Evolutionary conservation across 2,888 invertebrate genomes (phyloP).

Genomic region (Molorchus minor): DNA sequence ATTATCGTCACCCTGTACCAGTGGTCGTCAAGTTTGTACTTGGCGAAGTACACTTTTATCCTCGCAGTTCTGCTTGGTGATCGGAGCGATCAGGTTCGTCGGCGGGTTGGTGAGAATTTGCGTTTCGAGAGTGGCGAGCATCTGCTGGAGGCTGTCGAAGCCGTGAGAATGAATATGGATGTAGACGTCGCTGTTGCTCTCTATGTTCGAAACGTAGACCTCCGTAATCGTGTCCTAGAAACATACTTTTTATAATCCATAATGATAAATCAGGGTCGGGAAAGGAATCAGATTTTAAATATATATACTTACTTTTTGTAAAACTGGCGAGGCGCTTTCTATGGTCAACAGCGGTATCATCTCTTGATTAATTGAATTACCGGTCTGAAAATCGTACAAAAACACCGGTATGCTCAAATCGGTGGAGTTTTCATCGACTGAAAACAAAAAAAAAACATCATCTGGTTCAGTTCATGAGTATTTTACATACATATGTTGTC

Average conservation of each 20-base stretch:
- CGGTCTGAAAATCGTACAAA: slow-evolving; percentile 54
- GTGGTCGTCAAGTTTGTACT: slow-evolving; percentile 51
- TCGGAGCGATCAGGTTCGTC: slow-evolving; percentile 25
- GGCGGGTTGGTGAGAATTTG: slow-evolving; percentile 41
- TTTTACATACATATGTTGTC: slow-evolving; percentile 55
- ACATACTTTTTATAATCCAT: neutral
- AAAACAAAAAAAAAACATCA: neutral
- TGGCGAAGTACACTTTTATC: slow-evolving; percentile 63
- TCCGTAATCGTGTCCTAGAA: slow-evolving; percentile 53
- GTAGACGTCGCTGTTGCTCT: slow-evolving; percentile 61
- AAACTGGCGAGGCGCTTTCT: slow-evolving; percentile 53
- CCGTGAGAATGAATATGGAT: slow-evolving; percentile 59
- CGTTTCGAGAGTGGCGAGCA: slow-evolving; percentile 52
- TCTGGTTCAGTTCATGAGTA: neutral
- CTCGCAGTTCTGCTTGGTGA: slow-evolving; percentile 56
- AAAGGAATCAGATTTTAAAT: neutral
- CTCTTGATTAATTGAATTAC: slow-evolving; percentile 52
- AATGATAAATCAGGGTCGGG: neutral
- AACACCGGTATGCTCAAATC: slow-evolving; percentile 49
- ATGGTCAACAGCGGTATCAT: slow-evolving; percentile 51
- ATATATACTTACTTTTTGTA: slow-evolving; percentile 42
- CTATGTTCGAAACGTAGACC: slow-evolving; percentile 61
- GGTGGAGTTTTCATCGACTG: slow-evolving; percentile 16
- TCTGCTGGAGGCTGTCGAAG: slow-evolving; percentile 51
- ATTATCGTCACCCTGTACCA: slow-evolving; percentile 65